Evolutionary conservation across 2,797 vertebrate genomes (phyloP).

Genomic region (Dermochelys coriacea): DNA sequence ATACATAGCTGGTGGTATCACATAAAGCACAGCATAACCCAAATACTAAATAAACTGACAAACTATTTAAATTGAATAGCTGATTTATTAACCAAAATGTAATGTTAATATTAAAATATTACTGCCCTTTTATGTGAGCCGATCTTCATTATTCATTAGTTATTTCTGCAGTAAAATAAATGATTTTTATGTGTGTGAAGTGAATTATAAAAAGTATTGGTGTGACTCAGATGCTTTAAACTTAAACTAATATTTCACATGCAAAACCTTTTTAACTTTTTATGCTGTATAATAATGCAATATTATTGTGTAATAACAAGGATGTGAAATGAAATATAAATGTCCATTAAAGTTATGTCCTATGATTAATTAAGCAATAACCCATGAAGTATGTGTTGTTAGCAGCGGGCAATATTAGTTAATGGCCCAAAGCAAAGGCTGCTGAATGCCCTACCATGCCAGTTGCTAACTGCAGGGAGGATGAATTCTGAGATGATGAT

Average conservation of each 20-base stretch:
- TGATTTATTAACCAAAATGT: slow-evolving; percentile 64
- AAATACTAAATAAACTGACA: slow-evolving; percentile 37
- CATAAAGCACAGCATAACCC: slow-evolving; percentile 20
- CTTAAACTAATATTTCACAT: slow-evolving; percentile 11
- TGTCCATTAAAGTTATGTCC: slow-evolving; percentile 48
- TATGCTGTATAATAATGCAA: background rate
- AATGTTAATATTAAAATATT: slow-evolving; percentile 62
- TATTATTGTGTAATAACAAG: slow-evolving; percentile 51
- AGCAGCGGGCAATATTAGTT: slow-evolving; percentile 45
- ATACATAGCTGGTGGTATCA: slow-evolving; percentile 16
- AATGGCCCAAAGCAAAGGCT: slow-evolving; percentile 55
- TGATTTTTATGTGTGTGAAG: slow-evolving; percentile 14
- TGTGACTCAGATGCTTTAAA: slow-evolving; percentile 58
- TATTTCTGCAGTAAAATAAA: slow-evolving; percentile 65
- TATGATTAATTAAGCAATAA: slow-evolving; percentile 73
- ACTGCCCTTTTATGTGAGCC: slow-evolving; percentile 38
- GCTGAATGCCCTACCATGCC: slow-evolving; percentile 63
- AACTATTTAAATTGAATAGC: slow-evolving; percentile 52
- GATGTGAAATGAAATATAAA: slow-evolving; percentile 42
- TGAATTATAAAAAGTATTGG: slow-evolving; percentile 56
- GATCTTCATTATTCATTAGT: slow-evolving; percentile 58
- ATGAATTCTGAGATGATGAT: slow-evolving; percentile 57
- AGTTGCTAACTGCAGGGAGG: slow-evolving; percentile 58
- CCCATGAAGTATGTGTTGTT: slow-evolving; percentile 71
- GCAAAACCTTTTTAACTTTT: slow-evolving; percentile 27